Evolutionary conservation across 2,113 vertebrate species (phyloP).

Genomic region (Chaetodon trifascialis): DNA sequence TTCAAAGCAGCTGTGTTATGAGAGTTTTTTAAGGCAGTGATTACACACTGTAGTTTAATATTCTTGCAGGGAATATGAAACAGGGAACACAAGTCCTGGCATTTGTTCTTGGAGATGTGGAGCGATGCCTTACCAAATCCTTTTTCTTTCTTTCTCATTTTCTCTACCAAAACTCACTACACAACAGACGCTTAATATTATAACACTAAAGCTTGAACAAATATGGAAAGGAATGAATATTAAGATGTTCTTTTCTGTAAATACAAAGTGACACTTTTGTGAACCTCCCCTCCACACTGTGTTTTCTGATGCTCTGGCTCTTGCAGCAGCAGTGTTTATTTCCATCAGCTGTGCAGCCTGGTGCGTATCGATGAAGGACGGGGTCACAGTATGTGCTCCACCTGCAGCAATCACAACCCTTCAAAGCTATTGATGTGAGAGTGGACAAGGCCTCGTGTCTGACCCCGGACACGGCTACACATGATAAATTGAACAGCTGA

Average conservation of each 20-base stretch:
- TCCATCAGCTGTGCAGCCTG: constrained; percentile 21
- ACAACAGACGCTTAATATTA: not conserved
- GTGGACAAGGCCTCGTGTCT: constrained; percentile 23
- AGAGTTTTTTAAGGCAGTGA: not conserved
- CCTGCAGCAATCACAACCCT: constrained; percentile 42
- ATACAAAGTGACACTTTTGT: not conserved
- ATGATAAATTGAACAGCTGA: constrained; percentile 17
- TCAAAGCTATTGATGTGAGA: constrained; percentile 30
- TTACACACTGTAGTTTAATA: constrained; percentile 10
- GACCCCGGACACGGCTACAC: constrained; percentile 29
- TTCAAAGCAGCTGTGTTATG: constrained; percentile 38
- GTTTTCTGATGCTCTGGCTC: not conserved
- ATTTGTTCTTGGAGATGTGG: constrained; percentile 22
- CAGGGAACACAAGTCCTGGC: not conserved
- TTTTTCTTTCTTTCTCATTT: not conserved
- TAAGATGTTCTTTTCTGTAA: not conserved
- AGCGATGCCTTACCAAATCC: not conserved
- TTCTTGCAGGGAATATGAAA: constrained; percentile 3
- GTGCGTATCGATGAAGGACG: constrained; percentile 28
- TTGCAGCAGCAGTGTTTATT: constrained; percentile 9
- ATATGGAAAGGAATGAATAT: not conserved
- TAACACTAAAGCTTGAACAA: not conserved
- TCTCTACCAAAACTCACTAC: not conserved
- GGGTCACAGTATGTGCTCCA: constrained; percentile 38
- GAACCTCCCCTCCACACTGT: not conserved